These are phyloP conservation scores for Sesia apiformis DNA, from an alignment of 2,888 invertebrate genomes.

Conservation along the genomic window DNA sequence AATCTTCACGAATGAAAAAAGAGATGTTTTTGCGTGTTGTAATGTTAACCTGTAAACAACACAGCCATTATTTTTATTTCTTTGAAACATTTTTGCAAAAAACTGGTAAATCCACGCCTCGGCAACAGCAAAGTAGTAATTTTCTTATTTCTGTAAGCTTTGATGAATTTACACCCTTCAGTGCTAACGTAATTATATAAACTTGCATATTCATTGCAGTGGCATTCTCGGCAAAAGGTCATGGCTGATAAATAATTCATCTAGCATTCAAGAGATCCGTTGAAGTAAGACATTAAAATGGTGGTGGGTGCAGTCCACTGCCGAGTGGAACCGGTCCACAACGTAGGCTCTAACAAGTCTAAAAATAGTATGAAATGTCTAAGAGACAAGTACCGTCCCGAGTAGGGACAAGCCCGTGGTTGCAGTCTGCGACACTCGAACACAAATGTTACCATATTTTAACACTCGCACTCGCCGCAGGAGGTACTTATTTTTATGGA, in stretches of 20 bases:
- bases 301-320: slow-evolving; percentile 6
- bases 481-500: background rate
- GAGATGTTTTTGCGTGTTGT: too few species aligned
- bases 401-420: background rate
- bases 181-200: slow-evolving; percentile 5
- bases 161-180: slow-evolving; percentile 5
- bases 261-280: slow-evolving; percentile 1
- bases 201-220: slow-evolving; percentile 10
- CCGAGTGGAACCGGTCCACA: slow-evolving; percentile 17
- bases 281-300: slow-evolving; percentile 23
- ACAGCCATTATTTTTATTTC: too few species aligned
- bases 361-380: slow-evolving; percentile 10
- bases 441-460: slow-evolving; percentile 1
- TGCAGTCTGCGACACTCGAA: background rate
- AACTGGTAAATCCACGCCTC: background rate
- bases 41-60: too few species aligned
- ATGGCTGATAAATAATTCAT: slow-evolving; percentile 8
- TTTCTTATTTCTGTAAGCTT: slow-evolving; percentile 1
- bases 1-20: too few species aligned
- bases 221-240: slow-evolving; percentile 4
- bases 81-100: background rate
- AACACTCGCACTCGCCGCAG: background rate
- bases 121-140: background rate
- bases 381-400: background rate
- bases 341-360: slow-evolving; percentile 16